Evolutionary conservation across 2,888 invertebrate genomes (phyloP).

Genomic region (Tenthredo scrophulariae): DNA sequence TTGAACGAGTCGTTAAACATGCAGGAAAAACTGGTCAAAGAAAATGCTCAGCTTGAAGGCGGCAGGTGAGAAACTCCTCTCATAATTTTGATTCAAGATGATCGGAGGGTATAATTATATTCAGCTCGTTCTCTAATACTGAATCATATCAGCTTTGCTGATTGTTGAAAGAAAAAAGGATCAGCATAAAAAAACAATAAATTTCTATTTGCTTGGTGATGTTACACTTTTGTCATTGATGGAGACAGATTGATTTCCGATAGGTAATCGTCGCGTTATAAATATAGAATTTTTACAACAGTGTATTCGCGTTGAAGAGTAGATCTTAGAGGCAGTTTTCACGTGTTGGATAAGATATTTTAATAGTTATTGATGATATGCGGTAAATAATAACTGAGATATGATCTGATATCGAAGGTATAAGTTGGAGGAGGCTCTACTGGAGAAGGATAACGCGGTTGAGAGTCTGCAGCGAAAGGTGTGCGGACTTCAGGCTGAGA

Average conservation of each 20-base stretch:
- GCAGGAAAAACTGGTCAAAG: slow-evolving; percentile 85
- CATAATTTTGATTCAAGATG: neutral
- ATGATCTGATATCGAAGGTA: slow-evolving; percentile 78
- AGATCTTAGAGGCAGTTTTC: neutral
- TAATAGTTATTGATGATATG: neutral
- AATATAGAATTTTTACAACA: slow-evolving; percentile 51
- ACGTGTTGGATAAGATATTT: neutral
- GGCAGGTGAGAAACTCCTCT: slow-evolving; percentile 79
- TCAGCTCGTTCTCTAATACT: neutral
- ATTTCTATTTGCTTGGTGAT: slow-evolving; percentile 39
- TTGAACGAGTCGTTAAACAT: slow-evolving; percentile 84
- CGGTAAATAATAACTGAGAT: neutral
- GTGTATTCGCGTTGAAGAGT: neutral
- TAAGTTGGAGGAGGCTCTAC: slow-evolving; percentile 83
- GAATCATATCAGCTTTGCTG: neutral
- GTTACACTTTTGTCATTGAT: slow-evolving; percentile 30
- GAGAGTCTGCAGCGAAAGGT: slow-evolving; percentile 83
- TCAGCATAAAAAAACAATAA: slow-evolving; percentile 24
- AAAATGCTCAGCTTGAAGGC: slow-evolving; percentile 85
- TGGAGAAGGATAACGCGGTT: slow-evolving; percentile 83
- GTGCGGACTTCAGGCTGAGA: slow-evolving; percentile 82
- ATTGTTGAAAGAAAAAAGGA: slow-evolving; percentile 41
- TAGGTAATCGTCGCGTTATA: neutral
- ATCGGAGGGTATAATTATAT: neutral
- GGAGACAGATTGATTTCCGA: slow-evolving; percentile 56